A percentile compares a stretch with the other conserved stretches of the same genome.
phyloP scores from a whole-genome alignment of 1,140 invertebrate species.

The Aphelenchoides besseyi region DNA sequence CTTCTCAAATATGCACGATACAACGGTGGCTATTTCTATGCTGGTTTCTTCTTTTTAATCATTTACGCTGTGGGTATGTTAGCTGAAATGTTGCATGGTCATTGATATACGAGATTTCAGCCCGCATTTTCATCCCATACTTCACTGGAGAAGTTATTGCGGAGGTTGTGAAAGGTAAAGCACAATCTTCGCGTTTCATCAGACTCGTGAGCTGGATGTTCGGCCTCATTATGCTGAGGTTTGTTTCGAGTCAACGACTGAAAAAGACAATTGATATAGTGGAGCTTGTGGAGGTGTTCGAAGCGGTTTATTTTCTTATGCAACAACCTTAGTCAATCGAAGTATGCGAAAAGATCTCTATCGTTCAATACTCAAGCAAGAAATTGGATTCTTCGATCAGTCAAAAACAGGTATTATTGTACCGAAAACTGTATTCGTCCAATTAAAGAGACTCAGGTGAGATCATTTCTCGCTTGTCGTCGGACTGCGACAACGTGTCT shows the following conservation, averaged over 20 bases:
- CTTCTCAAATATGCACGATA: slow-evolving; percentile 16
- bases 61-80: slow-evolving; percentile 43
- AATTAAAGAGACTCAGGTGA: slow-evolving; percentile 36
- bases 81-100: not conserved
- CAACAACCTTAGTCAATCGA: slow-evolving; percentile 39
- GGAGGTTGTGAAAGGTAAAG: slow-evolving; percentile 34
- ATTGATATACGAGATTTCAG: slow-evolving; percentile 44
- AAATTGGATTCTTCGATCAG: slow-evolving; percentile 50
- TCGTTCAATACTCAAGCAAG: slow-evolving; percentile 42
- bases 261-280: slow-evolving; percentile 19
- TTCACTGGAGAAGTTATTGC: slow-evolving; percentile 42
- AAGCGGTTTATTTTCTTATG: slow-evolving; percentile 49
- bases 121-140: slow-evolving; percentile 46
- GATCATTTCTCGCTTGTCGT: slow-evolving; percentile 47
- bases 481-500: slow-evolving; percentile 48
- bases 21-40: slow-evolving; percentile 36
- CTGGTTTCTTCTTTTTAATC: slow-evolving; percentile 43
- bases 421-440: no score
- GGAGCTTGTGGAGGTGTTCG: slow-evolving; percentile 45
- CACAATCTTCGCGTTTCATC: slow-evolving; percentile 8
- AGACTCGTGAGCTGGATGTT: slow-evolving; percentile 23
- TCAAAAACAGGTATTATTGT: slow-evolving; percentile 42
- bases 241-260: not conserved
- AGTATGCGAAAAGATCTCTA: slow-evolving; percentile 45
- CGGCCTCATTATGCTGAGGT: slow-evolving; percentile 33